A percentile compares a stretch with the other conserved stretches of the same genome.
phyloP scores from a whole-genome alignment of 2,797 vertebrate genomes.

The Sebastes minor region DNA sequence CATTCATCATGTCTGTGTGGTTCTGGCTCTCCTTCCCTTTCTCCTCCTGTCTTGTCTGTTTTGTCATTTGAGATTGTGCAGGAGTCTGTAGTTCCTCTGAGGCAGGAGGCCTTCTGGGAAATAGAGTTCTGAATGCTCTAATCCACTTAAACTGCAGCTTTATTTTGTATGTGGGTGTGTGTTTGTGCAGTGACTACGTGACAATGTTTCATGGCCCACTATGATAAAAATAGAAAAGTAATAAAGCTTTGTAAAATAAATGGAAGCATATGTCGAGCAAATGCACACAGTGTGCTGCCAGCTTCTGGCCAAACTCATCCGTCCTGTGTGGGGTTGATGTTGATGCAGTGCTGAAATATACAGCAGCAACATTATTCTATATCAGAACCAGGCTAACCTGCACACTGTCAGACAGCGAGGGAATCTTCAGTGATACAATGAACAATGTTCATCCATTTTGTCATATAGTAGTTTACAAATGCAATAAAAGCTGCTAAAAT shows the following conservation, averaged over 20 bases:
- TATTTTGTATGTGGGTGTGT: slow-evolving; percentile 8
- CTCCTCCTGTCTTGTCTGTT: slow-evolving; percentile 33
- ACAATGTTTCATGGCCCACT: slow-evolving; percentile 14
- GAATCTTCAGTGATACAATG: not conserved
- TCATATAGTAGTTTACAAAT: not conserved
- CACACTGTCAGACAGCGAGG: not conserved
- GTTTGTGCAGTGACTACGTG: slow-evolving; percentile 5
- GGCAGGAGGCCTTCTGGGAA: slow-evolving; percentile 54
- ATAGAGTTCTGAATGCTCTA: slow-evolving; percentile 38
- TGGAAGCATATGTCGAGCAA: slow-evolving; percentile 32
- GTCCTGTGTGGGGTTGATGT: slow-evolving; percentile 14
- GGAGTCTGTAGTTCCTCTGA: slow-evolving; percentile 22
- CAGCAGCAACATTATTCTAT: not conserved
- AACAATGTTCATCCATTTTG: not conserved
- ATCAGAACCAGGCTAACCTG: slow-evolving; percentile 5
- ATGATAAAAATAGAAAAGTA: slow-evolving; percentile 27
- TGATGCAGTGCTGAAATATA: slow-evolving; percentile 18
- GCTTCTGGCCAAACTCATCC: slow-evolving; percentile 18
- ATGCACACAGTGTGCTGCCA: slow-evolving; percentile 11
- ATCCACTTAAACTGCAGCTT: slow-evolving; percentile 36
- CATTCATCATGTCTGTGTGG: slow-evolving; percentile 25
- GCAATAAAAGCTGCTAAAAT: not conserved
- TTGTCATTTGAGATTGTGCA: slow-evolving; percentile 50
- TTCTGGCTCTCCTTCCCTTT: slow-evolving; percentile 16
- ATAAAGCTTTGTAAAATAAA: slow-evolving; percentile 35